phyloP scores from a whole-genome alignment of 1,140 invertebrate species.

The Atopsyche davidsoni region DNA sequence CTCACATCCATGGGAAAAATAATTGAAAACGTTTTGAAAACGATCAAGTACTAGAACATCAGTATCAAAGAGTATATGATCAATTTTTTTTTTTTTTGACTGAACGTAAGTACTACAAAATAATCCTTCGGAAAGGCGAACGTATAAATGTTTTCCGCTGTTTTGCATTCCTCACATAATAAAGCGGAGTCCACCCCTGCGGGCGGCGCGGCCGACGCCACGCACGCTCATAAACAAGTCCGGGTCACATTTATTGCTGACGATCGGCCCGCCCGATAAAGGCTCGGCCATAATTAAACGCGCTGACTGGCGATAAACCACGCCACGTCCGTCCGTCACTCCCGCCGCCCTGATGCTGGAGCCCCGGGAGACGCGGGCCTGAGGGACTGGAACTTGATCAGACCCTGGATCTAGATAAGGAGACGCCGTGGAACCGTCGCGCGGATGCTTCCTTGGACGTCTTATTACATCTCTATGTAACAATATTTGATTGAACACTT shows the following conservation, averaged over 20 bases:
- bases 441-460: not conserved
- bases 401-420: not conserved
- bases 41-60: too few species aligned
- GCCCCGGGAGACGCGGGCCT: not conserved
- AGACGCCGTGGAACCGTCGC: not conserved
- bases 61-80: too few species aligned
- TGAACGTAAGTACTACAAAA: too few species aligned
- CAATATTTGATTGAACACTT: not conserved
- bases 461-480: not conserved
- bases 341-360: not conserved
- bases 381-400: not conserved
- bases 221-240: not conserved
- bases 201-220: not conserved
- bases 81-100: too few species aligned
- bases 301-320: constrained; percentile 17
- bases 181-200: not conserved
- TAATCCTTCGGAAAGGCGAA: too few species aligned
- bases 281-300: constrained; percentile 23
- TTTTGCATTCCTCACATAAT: constrained; percentile 17
- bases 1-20: too few species aligned
- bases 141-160: too few species aligned
- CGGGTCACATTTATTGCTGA: constrained; percentile 14
- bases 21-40: too few species aligned
- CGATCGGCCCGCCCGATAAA: constrained; percentile 20
- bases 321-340: not conserved